Evolutionary conservation across 2,797 vertebrate genomes (phyloP).

Genomic region (Sphenopsis melanotis): DNA sequence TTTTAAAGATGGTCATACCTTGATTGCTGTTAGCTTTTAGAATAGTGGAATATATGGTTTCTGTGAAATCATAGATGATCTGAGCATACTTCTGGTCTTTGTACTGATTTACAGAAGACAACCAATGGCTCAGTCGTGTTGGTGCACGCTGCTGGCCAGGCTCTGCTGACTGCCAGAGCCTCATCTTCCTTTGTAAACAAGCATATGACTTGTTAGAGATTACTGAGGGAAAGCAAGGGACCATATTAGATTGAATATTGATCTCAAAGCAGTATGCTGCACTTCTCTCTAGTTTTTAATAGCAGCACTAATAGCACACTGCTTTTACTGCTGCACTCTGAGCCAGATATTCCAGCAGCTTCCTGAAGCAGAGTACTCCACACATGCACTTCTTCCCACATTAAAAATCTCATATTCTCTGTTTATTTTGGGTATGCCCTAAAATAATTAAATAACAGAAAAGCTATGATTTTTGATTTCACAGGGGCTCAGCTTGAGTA

Average conservation of each 20-base stretch:
- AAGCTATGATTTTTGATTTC: neutral
- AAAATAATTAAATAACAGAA: neutral
- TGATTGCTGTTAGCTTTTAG: neutral
- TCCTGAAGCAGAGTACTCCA: neutral
- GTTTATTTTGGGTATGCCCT: neutral
- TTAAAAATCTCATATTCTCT: neutral
- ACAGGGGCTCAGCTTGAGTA: neutral
- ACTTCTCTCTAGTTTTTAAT: neutral
- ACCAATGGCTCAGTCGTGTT: neutral
- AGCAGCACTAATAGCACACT: neutral
- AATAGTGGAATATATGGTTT: neutral
- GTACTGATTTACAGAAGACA: neutral
- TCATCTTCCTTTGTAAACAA: neutral
- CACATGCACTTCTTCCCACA: neutral
- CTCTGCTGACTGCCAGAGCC: neutral
- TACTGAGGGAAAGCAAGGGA: neutral
- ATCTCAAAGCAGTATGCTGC: neutral
- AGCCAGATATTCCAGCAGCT: neutral
- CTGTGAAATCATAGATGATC: neutral
- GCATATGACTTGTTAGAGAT: neutral
- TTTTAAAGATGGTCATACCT: neutral
- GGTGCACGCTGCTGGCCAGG: neutral
- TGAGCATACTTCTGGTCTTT: neutral
- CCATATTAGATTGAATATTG: conserved; percentile 9
- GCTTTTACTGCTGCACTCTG: neutral